phyloP scores from a whole-genome alignment of 2,113 vertebrate species.

The Amphilophus citrinellus region DNA sequence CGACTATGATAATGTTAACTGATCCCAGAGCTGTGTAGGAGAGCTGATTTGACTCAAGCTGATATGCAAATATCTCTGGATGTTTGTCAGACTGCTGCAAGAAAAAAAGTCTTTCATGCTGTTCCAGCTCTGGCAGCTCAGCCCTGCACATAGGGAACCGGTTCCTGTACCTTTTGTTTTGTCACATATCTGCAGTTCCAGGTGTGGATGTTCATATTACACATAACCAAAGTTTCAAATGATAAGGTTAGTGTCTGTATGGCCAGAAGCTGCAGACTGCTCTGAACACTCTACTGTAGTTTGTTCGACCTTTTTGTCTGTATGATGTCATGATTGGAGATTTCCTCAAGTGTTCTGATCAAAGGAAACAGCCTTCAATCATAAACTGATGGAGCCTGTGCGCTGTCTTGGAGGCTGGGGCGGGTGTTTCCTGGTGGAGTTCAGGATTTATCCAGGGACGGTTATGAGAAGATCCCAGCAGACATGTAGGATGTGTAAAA shows the following conservation, averaged over 20 bases:
- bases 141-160: accelerated
- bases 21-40: neutral
- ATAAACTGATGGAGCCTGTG: neutral
- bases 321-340: neutral
- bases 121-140: neutral
- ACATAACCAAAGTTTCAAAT: neutral
- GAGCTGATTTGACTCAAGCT: neutral
- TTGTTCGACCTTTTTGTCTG: neutral
- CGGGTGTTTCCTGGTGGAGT: neutral
- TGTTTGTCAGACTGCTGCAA: neutral
- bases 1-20: neutral
- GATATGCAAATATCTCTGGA: neutral
- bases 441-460: neutral
- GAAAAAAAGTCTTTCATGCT: neutral
- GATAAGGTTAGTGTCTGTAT: neutral
- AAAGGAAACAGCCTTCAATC: neutral
- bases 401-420: neutral
- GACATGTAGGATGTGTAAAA: neutral
- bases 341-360: neutral
- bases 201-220: neutral
- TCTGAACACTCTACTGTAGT: neutral
- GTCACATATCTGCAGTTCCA: accelerated
- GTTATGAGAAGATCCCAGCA: neutral
- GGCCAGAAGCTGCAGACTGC: neutral
- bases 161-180: neutral